Base-by-base conservation (phyloP, 2,797 vertebrate genomes). In the Steatocranus sp. region DNA sequence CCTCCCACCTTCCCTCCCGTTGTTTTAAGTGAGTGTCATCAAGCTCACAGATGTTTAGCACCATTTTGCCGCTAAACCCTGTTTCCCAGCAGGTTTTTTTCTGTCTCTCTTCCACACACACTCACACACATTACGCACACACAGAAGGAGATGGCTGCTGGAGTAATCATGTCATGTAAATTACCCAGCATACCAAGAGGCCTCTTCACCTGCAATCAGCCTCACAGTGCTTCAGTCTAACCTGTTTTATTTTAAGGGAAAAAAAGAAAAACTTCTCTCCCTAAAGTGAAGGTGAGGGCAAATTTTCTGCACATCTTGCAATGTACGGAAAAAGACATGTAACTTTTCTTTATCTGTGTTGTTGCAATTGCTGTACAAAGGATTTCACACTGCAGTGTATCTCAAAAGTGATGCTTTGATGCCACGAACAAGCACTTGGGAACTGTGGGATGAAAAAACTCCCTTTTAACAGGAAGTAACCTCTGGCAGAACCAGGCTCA, bases 161-260 rank as follows among this genome's bases (percentile, higher is more conserved):
- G 83, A 83, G 93, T 91, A 95, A 94, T 94, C 93, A 94, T 93
- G 90, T 92, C 91, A 92, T 93, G 92, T 91, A 94, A 94, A 94
- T 95, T 94, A 92, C 90, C 90, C 89, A 89, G 91, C 83, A 92
- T 89, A 86, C 90, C 90, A 89, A 92, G 93, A 92, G 91, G 92
- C 92, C 92, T 94, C 92, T 94, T 92, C 93, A 94, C 91, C 93
- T 93, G 93, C 92, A 95, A 95, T 94, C 94, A 94, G 92, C 77
- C 78, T 89, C 87, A 80, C 76, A 3, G 49, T 85, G 87, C 90
- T 89, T 90, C 86, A 87, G 83, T 90, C 80, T 87, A 85, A 92
- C 83, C 86, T 76, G 86, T 4, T 58, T 58, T 50, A n/a, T 53
- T 34, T n/a, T 32, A 5, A 61, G 6, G 25, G 6, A 1, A 61